Percentiles rank a stretch among this genome's conserved stretches.
Conservation (phyloP, 2,113 vertebrate genomes). For the Cinclus mexicanus region DNA sequence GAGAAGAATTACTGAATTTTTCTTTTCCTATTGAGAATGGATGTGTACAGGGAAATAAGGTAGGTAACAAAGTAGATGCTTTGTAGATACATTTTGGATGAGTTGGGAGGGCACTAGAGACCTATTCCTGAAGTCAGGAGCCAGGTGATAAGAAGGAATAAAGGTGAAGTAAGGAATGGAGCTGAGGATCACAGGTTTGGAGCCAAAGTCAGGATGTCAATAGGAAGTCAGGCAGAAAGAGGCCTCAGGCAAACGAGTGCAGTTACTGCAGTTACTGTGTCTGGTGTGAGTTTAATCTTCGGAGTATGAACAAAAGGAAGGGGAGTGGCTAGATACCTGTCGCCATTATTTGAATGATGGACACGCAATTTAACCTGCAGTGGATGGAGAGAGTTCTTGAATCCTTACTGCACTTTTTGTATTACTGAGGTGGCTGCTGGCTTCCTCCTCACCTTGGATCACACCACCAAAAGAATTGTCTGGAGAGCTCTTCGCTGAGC, state of each 20-base stretch:
- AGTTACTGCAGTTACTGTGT: neutral
- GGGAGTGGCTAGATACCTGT: neutral
- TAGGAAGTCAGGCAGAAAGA: neutral
- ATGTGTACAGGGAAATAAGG: fast-evolving
- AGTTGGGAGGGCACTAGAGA: neutral
- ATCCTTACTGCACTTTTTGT: neutral
- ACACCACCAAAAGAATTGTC: fast-evolving
- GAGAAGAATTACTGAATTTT: neutral
- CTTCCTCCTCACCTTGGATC: neutral
- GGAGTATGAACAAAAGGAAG: neutral
- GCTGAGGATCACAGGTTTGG: neutral
- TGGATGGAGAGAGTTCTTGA: neutral
- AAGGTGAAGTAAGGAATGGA: neutral
- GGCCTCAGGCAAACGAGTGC: neutral
- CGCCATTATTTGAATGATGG: fast-evolving
- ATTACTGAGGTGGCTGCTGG: neutral
- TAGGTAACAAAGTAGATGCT: neutral
- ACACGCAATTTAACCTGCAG: neutral
- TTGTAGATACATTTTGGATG: neutral
- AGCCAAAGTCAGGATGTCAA: neutral
- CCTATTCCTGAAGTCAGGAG: fast-evolving
- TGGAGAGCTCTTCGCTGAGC: neutral
- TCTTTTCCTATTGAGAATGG: neutral
- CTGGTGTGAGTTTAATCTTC: neutral
- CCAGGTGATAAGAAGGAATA: neutral